Evolutionary conservation across 1,140 invertebrate species (phyloP), one percentile per base, ranked within the genome.

Genomic region (Aethina tumida): DNA sequence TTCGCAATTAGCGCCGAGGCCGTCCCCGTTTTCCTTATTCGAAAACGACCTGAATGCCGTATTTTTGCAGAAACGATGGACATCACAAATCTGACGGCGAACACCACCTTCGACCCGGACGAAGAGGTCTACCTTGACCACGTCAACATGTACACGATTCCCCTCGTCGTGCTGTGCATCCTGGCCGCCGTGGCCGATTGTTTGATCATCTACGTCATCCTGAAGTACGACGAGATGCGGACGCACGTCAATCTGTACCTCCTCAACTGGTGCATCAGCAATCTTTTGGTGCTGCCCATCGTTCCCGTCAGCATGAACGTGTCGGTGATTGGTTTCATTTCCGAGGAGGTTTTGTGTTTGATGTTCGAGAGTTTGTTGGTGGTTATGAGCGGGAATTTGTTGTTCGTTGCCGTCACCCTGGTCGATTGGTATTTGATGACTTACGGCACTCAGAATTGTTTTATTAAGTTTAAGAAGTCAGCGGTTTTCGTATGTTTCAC

Each of bases 211-310:
- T 39, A 17, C 13, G 21, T 40, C 3, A 40, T 46, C 8, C n/a
- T 28, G 5, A 46, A 35, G 33, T 38, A 21, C 19, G 35, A 19
- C 8, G 16, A 17, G 8, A 15, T 44, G 13, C 24, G 30, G 13
- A 45, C 44, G 5, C 40, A 39, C 5, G 27, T 28, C 2, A 47
- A 50, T 25, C 31, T 45, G 2, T 50, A 50, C 38, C 19, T 52
- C 22, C 29, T 36, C 13, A 50, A 50, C 27, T 47, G 41, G 34
- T 47, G 44, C 29, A 24, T 52, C 6, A 47, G 47, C 18, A 47
- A 47, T 30, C 36, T 40, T 15, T 10, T 46, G 1, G 21, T 45
- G 3, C 30, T 46, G 17, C 3, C 45, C 6, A 38, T 43, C 13
- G 29, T 32, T 19, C 47, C 44, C 3, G 19, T 17, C 13, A 41